Evolutionary conservation across 2,797 vertebrate genomes (phyloP), one percentile per base, ranked within the genome.

Genomic region (Falco columbarius): DNA sequence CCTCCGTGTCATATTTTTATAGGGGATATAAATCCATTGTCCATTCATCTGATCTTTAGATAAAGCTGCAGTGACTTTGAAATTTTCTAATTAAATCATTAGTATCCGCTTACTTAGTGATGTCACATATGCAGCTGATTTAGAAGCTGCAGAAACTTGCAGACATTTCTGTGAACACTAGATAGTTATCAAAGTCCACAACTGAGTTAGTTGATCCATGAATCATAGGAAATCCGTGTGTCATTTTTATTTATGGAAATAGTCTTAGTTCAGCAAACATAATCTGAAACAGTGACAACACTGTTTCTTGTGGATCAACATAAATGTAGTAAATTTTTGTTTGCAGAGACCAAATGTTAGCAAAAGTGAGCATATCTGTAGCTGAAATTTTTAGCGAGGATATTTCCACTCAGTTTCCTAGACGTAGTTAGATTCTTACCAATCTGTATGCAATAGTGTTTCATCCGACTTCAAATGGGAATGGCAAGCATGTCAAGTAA

Each of bases 401-500:
- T 83, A 59, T 76, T 79, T 90, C 40, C 30, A 51, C 27, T 75
- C 66, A 52, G 26, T 86, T 90, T 82, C 72, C 42, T 13, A 70
- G 90, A 59, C 44, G n/a, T 0, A 81, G n/a, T 3, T 65, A 88
- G 55, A 74, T 65, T 83, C 29, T 91, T 46, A 84, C 27, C 0
- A 0, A 84, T 73, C 76, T 73, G 46, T 66, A 55, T 81, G 47
- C 86, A 95, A 56, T 61, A 80, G 20, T 68, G 59, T 81, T 95
- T 94, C 52, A 85, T 75, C 62, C 24, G 24, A 86, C n/a, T 94
- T 95, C 59, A 89, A 74, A 92, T 47, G 56, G 73, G 56, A 89
- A 82, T 54, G 16, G 36, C 55, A 92, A 84, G 58, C 83, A 79
- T 81, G 79, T 94, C 54, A 67, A 91, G 77, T 29, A 92, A 84